phyloP scores from a whole-genome alignment of 2,113 vertebrate species.

The Paramormyrops kingsleyae region DNA sequence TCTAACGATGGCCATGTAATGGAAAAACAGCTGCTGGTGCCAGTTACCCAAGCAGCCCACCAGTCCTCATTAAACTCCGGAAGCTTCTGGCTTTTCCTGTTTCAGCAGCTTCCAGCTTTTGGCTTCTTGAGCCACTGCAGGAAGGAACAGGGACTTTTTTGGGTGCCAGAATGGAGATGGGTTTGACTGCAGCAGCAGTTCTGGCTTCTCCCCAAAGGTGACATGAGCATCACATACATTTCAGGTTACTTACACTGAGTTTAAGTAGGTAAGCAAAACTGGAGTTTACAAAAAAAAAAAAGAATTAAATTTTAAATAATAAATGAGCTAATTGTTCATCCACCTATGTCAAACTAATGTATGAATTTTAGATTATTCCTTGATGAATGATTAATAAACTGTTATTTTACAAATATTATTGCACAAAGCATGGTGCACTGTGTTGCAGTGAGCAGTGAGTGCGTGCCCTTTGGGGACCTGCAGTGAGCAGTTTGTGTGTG shows the following conservation, averaged over 20 bases:
- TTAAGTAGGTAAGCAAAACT: neutral
- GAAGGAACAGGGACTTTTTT: neutral
- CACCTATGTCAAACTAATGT: neutral
- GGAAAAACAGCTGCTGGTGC: neutral
- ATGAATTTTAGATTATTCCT: neutral
- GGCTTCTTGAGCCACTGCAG: neutral
- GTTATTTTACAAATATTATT: neutral
- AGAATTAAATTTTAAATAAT: neutral
- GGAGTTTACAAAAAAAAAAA: neutral
- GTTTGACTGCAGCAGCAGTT: neutral
- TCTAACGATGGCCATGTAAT: neutral
- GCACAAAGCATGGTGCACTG: neutral
- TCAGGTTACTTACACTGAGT: neutral
- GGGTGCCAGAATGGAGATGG: neutral
- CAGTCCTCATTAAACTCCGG: neutral
- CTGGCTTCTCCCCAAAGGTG: neutral
- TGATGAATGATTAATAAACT: neutral
- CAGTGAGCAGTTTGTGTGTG: neutral
- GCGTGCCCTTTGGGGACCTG: neutral
- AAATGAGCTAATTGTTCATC: neutral
- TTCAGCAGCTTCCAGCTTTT: neutral
- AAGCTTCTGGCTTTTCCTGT: neutral
- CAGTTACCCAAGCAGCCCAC: neutral
- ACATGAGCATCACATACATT: neutral
- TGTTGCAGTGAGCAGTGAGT: neutral